phyloP scores from a whole-genome alignment of 2,113 vertebrate genomes.

The Centrocercus urophasianus region DNA sequence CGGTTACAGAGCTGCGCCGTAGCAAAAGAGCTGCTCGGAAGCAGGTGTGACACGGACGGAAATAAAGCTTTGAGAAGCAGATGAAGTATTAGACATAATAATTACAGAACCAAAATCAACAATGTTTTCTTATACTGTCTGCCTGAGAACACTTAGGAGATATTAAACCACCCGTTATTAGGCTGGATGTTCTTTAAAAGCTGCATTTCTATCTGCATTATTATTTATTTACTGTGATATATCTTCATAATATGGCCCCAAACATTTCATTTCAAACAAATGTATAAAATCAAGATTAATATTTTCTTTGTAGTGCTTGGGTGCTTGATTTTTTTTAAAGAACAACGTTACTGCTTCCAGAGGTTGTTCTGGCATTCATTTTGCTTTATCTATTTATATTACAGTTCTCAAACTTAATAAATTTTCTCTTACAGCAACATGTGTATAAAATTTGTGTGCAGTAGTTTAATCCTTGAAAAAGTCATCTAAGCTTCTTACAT shows the following conservation, averaged over 20 bases:
- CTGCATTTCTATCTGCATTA: not conserved
- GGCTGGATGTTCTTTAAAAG: not conserved
- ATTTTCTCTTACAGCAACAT: not conserved
- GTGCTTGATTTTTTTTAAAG: not conserved
- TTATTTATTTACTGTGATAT: not conserved
- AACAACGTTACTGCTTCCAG: not conserved
- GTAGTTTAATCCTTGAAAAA: not conserved
- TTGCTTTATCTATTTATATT: not conserved
- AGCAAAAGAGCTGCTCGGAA: not conserved
- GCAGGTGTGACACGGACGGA: fast-evolving
- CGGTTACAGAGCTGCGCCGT: slow-evolving; percentile 30
- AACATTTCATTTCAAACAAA: not conserved
- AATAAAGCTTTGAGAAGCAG: not conserved
- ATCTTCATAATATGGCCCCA: not conserved
- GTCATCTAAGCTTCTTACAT: not conserved
- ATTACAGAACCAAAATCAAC: not conserved
- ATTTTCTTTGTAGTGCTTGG: not conserved
- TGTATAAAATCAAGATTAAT: not conserved
- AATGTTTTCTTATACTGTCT: not conserved
- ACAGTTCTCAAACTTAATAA: not conserved
- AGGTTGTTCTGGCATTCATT: not conserved
- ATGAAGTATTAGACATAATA: not conserved
- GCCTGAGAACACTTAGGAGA: not conserved
- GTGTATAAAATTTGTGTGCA: not conserved
- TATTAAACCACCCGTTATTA: not conserved